Base-by-base conservation (phyloP, 2,888 invertebrate genomes). In the Teinopalpus imperialis region DNA sequence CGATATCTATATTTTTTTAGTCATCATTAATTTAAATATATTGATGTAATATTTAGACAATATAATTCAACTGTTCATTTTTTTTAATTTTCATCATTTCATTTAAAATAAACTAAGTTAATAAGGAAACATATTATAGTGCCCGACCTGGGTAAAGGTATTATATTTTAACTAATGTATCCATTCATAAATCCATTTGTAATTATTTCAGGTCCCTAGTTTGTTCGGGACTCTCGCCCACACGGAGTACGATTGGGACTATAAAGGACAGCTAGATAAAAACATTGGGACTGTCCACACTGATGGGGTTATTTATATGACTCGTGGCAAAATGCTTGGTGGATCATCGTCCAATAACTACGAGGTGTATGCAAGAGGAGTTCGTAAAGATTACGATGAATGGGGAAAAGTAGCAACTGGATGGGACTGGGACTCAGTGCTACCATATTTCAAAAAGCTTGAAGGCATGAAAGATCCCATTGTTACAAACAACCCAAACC, bases 261-360 rank as follows among this genome's bases (percentile, higher is more conserved):
- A 68, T 40, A 30, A 43, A 3, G 65, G 53, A 1, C 31, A 59
- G 3, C 48, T 69, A 0, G 66, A 68, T 40, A 26, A 55, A 34
- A 62, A 59, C 0, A 54, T 54, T 18, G 69, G 69, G 0, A 51
- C 53, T 16, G 27, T 53, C 4, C 69, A 69, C 39, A 46, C 51
- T 2, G 52, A 52, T 0, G 52, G 68, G 10, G 47, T 49, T 2
- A 23, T 64, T 12, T 61, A 49, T 24, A 44, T 67, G 56, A 56
- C 62, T 1, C 54, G 63, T 13, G 70, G 70, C 0, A 69, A 67
- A 51, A 61, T 65, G 59, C 56, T 71, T 2, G 70, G 70, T 9
- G 70, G 69, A 1, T 60, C 58, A 0, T 69, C 70, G 0, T 62
- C 66, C 1, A 57, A 50, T 18, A 71, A 71, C 50, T 67, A 61